A percentile compares a stretch with the other conserved stretches of the same genome.
phyloP scores from a whole-genome alignment of 2,888 invertebrate genomes.

The Anodontia alba region DNA sequence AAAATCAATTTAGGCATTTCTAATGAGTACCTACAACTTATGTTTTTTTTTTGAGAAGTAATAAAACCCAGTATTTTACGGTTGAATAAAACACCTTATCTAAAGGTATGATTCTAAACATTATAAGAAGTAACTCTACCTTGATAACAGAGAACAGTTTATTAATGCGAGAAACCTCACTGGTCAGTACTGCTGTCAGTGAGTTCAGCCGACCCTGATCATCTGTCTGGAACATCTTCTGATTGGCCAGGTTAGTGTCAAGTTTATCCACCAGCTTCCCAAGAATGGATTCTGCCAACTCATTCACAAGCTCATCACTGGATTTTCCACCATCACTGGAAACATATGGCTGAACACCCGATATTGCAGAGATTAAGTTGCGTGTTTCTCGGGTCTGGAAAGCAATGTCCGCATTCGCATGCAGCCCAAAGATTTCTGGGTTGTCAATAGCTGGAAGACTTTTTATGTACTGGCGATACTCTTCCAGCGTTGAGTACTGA shows the following conservation, averaged over 20 bases:
- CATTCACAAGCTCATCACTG: slow-evolving; percentile 91
- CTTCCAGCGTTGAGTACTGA: slow-evolving; percentile 86
- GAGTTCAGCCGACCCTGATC: slow-evolving; percentile 90
- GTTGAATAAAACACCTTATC: too few species aligned
- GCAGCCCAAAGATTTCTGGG: slow-evolving; percentile 92
- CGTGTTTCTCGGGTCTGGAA: slow-evolving; percentile 94
- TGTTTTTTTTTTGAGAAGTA: too few species aligned
- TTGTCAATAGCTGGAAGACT: slow-evolving; percentile 92
- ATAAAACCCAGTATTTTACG: too few species aligned
- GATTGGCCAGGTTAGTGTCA: slow-evolving; percentile 88
- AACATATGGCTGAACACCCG: slow-evolving; percentile 91
- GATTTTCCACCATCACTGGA: slow-evolving; percentile 88
- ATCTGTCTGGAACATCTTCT: slow-evolving; percentile 88
- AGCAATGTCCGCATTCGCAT: slow-evolving; percentile 94
- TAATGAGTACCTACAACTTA: too few species aligned
- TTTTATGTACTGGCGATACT: slow-evolving; percentile 91
- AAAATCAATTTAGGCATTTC: too few species aligned
- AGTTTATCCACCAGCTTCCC: slow-evolving; percentile 88
- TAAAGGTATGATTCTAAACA: too few species aligned
- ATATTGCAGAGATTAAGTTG: slow-evolving; percentile 90
- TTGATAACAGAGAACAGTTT: slow-evolving; percentile 84
- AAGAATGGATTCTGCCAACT: slow-evolving; percentile 90
- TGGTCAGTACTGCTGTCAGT: slow-evolving; percentile 85
- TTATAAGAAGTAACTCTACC: too few species aligned
- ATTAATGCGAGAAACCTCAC: slow-evolving; percentile 86